Base-by-base conservation (phyloP, 2,113 vertebrate species). In the Rhombomys opimus region DNA sequence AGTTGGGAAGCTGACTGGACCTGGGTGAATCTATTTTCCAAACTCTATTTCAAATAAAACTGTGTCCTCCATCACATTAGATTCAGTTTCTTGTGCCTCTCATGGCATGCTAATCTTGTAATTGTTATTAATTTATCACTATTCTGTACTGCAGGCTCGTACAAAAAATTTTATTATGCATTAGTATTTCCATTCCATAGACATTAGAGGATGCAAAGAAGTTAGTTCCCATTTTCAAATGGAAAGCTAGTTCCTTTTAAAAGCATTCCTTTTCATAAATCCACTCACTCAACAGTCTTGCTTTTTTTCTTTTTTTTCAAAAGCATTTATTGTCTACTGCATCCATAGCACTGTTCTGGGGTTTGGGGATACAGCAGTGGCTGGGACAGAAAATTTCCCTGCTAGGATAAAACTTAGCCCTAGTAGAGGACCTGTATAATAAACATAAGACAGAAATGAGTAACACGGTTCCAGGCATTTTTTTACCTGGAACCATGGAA, bases 91-190 rank as follows among this genome's bases (percentile, higher is more conserved):
- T 7, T 7, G 23, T 46, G n/a, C 70, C 78, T 94, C 90, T 89
- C 41, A 90, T 75, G 88, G 90, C 38, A 67, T 27, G n/a, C 9
- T 63, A 76, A 87, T 73, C 85, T 95, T 63, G 15, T 80, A 80
- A 91, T 95, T 88, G 93, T 81, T 96, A 86, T 76, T 94, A 85
- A 72, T 52, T 41, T 90, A 76, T 46, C 20, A 61, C 52, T 15
- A 57, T 57, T 80, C 38, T 91, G 70, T 52, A n/a, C 3, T n/a
- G 63, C 5, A 9, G 46, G n/a, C 20, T 52, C 65, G 59, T 32
- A 63, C 11, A 18, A 87, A 87, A 90, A 57, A 61, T 61, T 77
- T 78, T 72, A 72, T 41, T 85, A 38, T 61, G 13, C 46, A 90
- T 87, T 92, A 88, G 78, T 91, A n/a, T 65, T 92, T 76, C 63